Base-by-base conservation (phyloP, 2,888 invertebrate species). In the Acleris holmiana region DNA sequence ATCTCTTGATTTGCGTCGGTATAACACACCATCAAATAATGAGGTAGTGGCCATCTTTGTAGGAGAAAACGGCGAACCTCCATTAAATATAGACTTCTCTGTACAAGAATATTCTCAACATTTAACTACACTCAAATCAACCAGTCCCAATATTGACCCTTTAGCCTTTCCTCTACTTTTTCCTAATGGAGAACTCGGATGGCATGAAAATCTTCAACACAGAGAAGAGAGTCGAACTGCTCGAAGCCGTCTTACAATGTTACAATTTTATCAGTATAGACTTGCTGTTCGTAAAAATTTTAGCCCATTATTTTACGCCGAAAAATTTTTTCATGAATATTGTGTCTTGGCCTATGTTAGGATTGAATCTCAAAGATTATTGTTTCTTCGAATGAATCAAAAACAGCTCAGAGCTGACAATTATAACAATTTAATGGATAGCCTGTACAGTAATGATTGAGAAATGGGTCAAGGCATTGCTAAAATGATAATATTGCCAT, bases 401-500 rank as follows among this genome's bases (percentile, higher is more conserved):
- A 68, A 44, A 63, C 65, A 69, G 61, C 67, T 68, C 54, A 67
- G 71, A 69, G 67, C 69, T 51, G 67, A 69, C 48, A 23, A 73
- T 72, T 67, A 69, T 68, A 66, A 65, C 58, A 71, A 73, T 60
- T 68, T 77, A 49, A 67, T 74, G 50, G 76, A 80, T 68, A 66
- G 74, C 70, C 69, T 78, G 44, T 59, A 75, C 58, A 72, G 67
- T 62, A 53, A 67, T 44, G 76, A 74, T 41, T 63, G 69, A 29
- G 54, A 69, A 41, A 57, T 61, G 15, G 65, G 72, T 55, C 51
- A 25, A 10, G 44, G 53, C 48, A 67, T 75, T 62, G 83, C 82
- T 58, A 73, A 69, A 71, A 73, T 75, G 56, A 70, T 82, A 13
- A 79, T 83, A 56, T 69, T 84, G 29, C 81, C 83, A 41, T 78